A percentile compares a stretch with the other conserved stretches of the same genome.
Conservation (phyloP, 2,888 invertebrate genomes). For the Tenodera sinensis region DNA sequence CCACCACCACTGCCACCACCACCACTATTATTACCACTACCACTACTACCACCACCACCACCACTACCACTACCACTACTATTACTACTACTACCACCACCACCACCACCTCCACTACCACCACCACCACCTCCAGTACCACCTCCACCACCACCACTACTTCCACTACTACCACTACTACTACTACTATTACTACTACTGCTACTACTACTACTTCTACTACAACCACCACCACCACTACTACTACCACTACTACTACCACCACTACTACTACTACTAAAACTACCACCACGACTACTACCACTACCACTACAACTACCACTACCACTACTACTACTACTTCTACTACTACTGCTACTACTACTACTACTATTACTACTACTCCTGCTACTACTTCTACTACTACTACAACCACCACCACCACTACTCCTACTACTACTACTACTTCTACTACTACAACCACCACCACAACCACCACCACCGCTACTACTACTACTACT, state of each 20-base stretch:
- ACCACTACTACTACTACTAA: no score
- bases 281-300: no score
- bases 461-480: conserved; percentile 6
- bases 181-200: neutral
- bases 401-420: neutral
- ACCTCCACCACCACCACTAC: neutral
- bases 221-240: neutral
- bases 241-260: conserved; percentile 6
- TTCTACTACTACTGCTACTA: no score
- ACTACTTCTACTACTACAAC: conserved; percentile 4
- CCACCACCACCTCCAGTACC: neutral
- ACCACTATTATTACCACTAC: conserved; percentile 1
- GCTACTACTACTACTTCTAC: neutral
- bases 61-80: neutral
- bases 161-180: neutral
- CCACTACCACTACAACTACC: no score
- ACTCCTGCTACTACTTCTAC: neutral
- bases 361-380: conserved; percentile 15
- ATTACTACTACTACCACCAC: conserved; percentile 5
- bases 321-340: no score
- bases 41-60: neutral
- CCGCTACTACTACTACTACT: neutral
- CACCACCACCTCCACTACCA: neutral
- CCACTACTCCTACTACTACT: conserved; percentile 9
- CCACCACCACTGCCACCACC: no score